A percentile compares a stretch with the other conserved stretches of the same genome.
These are phyloP conservation scores for Amphipyra berbera DNA, from an alignment of 2,888 invertebrate genomes.

Conservation along the genomic window DNA sequence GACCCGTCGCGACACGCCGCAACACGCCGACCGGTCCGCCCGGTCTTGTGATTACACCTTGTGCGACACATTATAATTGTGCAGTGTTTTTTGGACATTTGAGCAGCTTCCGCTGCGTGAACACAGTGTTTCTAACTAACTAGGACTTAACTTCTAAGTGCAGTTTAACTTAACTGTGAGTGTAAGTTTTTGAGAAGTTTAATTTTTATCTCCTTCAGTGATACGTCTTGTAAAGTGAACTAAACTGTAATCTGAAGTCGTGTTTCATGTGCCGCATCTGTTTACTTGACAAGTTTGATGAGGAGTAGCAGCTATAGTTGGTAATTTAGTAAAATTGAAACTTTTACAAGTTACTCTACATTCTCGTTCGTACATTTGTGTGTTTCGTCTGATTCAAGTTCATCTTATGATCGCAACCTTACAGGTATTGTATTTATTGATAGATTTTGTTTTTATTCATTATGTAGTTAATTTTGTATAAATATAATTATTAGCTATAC, in stretches of 20 bases:
- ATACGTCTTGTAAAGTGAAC: constrained; percentile 72
- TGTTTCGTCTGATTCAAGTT: constrained; percentile 52
- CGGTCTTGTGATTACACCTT: constrained; percentile 76
- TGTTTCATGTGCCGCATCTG: constrained; percentile 68
- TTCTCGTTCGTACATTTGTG: constrained; percentile 51
- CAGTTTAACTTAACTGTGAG: constrained; percentile 74
- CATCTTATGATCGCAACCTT: constrained; percentile 63
- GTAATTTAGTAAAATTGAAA: constrained; percentile 69
- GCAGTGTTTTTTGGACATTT: constrained; percentile 76
- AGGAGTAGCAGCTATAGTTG: constrained; percentile 58
- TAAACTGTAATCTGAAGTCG: constrained; percentile 71
- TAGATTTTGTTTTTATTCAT: constrained; percentile 20
- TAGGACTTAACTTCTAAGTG: constrained; percentile 54
- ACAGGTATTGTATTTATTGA: constrained; percentile 63
- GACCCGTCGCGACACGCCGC: constrained; percentile 55
- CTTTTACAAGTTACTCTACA: constrained; percentile 64
- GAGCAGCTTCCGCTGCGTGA: constrained; percentile 60
- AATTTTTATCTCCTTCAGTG: constrained; percentile 65
- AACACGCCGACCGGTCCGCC: constrained; percentile 71
- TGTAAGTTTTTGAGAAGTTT: constrained; percentile 77
- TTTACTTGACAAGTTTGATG: constrained; percentile 69
- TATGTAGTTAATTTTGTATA: constrained; percentile 24
- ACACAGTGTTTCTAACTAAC: constrained; percentile 58
- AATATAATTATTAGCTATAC: background rate
- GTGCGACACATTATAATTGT: constrained; percentile 79